Evolutionary conservation across 2,888 invertebrate genomes (phyloP).

Genomic region (Tholera decimalis): DNA sequence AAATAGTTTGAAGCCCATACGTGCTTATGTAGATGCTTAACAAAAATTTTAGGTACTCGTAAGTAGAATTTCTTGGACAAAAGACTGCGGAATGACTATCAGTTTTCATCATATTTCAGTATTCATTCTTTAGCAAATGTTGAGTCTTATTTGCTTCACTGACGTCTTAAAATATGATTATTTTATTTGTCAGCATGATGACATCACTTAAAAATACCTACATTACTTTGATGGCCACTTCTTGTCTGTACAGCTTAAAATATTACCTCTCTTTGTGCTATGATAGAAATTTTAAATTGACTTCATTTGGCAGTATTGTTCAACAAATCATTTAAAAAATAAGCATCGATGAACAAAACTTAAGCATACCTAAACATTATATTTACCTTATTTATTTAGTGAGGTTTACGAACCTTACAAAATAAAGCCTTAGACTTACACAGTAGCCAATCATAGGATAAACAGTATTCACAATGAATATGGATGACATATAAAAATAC

Average conservation of each 20-base stretch:
- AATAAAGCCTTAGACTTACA: too few species aligned
- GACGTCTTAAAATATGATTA: conserved; percentile 5
- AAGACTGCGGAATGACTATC: background rate
- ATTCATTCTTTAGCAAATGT: conserved; percentile 1
- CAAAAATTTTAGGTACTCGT: background rate
- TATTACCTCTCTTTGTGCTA: conserved; percentile 32
- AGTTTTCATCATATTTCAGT: conserved; percentile 13
- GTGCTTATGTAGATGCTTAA: background rate
- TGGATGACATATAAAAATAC: too few species aligned
- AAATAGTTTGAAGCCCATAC: background rate
- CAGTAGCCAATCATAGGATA: too few species aligned
- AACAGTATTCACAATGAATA: too few species aligned
- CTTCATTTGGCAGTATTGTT: background rate
- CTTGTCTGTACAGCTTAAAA: conserved; percentile 33
- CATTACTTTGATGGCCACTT: conserved; percentile 25
- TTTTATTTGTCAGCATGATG: conserved; percentile 1
- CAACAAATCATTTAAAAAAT: background rate
- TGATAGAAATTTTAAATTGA: background rate
- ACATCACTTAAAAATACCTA: conserved; percentile 19
- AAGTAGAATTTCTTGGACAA: background rate
- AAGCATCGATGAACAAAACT: too few species aligned
- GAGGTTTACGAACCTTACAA: too few species aligned
- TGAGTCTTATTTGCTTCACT: conserved; percentile 6
- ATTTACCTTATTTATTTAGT: too few species aligned
- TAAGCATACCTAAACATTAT: too few species aligned